Percentiles rank a stretch among this genome's conserved stretches.
These are phyloP conservation scores for Hestina assimilis DNA, from an alignment of 1,140 invertebrate species.

Conservation along the genomic window DNA sequence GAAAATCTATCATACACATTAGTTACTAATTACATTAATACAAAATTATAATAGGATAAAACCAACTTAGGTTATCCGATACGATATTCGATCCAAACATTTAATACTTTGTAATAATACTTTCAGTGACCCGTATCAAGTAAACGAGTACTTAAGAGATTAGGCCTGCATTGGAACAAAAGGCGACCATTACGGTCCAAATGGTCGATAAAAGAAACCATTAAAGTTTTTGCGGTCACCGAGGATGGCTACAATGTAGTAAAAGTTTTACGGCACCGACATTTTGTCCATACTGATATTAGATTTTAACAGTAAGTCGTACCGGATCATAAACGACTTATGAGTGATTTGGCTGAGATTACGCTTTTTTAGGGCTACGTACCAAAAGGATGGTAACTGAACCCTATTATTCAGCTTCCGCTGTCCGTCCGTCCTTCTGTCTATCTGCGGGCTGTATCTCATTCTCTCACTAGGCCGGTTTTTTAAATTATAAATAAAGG, in stretches of 20 bases:
- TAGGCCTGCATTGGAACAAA: constrained; percentile 29
- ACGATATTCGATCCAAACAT: constrained; percentile 9
- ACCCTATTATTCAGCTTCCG: too few species aligned
- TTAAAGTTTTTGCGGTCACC: constrained; percentile 51
- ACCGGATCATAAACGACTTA: constrained; percentile 13
- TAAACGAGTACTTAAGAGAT: constrained; percentile 19
- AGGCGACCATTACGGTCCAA: constrained; percentile 40
- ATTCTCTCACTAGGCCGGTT: too few species aligned
- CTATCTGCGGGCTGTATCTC: too few species aligned
- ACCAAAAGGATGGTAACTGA: neutral
- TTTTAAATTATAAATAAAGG: too few species aligned
- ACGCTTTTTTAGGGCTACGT: too few species aligned
- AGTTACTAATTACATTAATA: constrained; percentile 8
- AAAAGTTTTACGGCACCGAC: constrained; percentile 20
- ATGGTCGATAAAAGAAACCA: constrained; percentile 55
- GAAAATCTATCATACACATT: neutral
- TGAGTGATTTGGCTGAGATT: constrained; percentile 3
- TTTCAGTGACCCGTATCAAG: constrained; percentile 18
- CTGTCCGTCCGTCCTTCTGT: too few species aligned
- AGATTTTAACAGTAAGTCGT: constrained; percentile 24
- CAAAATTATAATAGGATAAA: constrained; percentile 3
- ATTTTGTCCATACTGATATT: constrained; percentile 25
- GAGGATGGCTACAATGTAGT: constrained; percentile 39
- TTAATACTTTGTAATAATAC: constrained; percentile 15
- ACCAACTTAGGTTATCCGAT: constrained; percentile 8